These are phyloP conservation scores for Notarius quadriscutis DNA, from an alignment of 2,113 vertebrate genomes.

Conservation along the genomic window DNA sequence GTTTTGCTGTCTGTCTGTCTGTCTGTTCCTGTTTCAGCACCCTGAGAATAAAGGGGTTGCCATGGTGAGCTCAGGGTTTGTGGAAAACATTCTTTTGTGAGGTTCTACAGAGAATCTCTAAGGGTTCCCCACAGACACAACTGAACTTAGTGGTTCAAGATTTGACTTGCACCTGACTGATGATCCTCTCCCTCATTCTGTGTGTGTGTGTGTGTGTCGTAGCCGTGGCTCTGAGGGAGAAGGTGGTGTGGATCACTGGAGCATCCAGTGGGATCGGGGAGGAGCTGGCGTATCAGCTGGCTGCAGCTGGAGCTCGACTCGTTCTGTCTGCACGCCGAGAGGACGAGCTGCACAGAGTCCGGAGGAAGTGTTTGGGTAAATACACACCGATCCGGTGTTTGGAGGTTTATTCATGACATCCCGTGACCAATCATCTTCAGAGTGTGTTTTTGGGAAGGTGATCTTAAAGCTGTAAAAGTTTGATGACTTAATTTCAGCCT, in stretches of 20 bases:
- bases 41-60: too few relatives aligned
- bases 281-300: conserved; percentile 86
- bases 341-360: conserved; percentile 84
- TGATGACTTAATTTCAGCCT: neutral
- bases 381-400: neutral
- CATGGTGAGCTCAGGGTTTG: neutral
- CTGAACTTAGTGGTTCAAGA: neutral
- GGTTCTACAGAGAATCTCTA: neutral
- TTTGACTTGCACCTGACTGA: too few relatives aligned
- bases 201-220: neutral
- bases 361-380: conserved; percentile 82
- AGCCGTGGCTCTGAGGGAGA: conserved; percentile 82
- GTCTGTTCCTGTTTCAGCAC: neutral
- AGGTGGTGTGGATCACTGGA: conserved; percentile 94
- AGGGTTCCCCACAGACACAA: neutral
- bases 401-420: neutral
- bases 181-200: neutral
- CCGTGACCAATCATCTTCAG: neutral
- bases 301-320: conserved; percentile 79
- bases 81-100: neutral
- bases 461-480: neutral
- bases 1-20: neutral
- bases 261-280: conserved; percentile 95
- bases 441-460: neutral
- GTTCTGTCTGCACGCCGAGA: conserved; percentile 85